These are phyloP conservation scores for Nothocercus nigrocapillus DNA, from an alignment of 2,113 vertebrate genomes.

Conservation along the genomic window DNA sequence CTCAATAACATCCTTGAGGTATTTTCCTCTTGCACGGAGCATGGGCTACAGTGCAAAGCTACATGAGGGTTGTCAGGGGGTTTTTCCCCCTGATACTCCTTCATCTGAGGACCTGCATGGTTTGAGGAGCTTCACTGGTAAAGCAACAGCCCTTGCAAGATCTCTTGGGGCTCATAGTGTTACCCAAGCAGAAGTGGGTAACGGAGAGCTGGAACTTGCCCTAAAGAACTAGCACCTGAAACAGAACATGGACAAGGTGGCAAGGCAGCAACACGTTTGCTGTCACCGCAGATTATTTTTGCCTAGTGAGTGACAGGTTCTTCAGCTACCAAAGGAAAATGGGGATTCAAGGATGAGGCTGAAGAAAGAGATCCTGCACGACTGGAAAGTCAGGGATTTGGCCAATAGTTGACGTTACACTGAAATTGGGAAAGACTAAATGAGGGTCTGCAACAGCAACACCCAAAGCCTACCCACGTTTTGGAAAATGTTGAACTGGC, in stretches of 20 bases:
- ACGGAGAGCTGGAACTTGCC: neutral
- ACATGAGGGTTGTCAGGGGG: neutral
- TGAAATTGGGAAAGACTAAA: neutral
- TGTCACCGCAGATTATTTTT: neutral
- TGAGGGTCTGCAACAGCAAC: neutral
- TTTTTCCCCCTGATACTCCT: neutral
- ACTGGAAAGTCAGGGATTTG: neutral
- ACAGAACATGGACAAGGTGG: neutral
- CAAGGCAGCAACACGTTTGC: neutral
- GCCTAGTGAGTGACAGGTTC: neutral
- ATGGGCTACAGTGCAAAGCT: neutral
- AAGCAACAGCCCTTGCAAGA: neutral
- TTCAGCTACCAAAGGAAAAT: neutral
- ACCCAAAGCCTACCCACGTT: fast-evolving
- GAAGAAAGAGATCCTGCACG: neutral
- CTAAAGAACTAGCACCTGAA: neutral
- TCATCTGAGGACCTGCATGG: fast-evolving
- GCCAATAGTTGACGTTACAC: neutral
- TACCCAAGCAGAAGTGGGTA: fast-evolving
- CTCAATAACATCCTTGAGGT: neutral
- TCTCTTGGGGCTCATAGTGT: fast-evolving
- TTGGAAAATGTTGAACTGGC: neutral
- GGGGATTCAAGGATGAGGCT: neutral
- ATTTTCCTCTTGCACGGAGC: neutral
- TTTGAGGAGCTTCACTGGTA: fast-evolving